Base-by-base conservation (phyloP, 1,140 invertebrate species). In the Pseudomyrmex dendroicus region DNA sequence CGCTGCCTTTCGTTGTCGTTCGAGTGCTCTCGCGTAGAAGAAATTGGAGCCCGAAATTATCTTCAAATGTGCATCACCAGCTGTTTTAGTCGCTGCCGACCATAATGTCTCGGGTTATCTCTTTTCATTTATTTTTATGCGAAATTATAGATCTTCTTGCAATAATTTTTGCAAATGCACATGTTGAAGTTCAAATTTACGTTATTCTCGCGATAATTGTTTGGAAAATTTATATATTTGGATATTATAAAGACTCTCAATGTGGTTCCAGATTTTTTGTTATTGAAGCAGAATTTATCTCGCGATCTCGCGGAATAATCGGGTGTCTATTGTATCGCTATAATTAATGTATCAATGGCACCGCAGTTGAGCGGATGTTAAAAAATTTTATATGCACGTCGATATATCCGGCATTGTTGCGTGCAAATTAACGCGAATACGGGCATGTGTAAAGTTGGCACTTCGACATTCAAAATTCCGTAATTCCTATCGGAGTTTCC, bases 1-100 rank as follows among this genome's bases (percentile, higher is more conserved):
- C 86, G 85, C 77, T 85, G 73, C 64, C 66, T 74, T 68, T 74
- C 62, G 15, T 52, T 73, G 22, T 46, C 62, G 52, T 50, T 62
- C 61, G 46, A 61, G 73, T 67, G 67, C 46, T 7, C 61, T 61
- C 84, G 52, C 62, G 63, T 62, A 78, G 76, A 84, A 86, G 86
- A n/a, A 72, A 73, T 57, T 64, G 56, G 35, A 68, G 68, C 68
- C 52, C 74, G 50, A 72, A 87, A 84, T 84, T 87, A 66, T 76
- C 82, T 73, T 64, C 73, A 57, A 84, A 87, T 59, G 76, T 35
- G 76, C 66, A 80, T 59, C n/a, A 72, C 64, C 76, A 50, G 66
- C 66, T 80, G 76, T 59, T 80, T 80, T 59, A 61, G 15, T 2
- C 17, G 15, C 13, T 50, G 63, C 13, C 50, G 48, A 67, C 44